These are phyloP conservation scores for Apis cerana DNA, from an alignment of 1,140 invertebrate species.

Conservation along the genomic window DNA sequence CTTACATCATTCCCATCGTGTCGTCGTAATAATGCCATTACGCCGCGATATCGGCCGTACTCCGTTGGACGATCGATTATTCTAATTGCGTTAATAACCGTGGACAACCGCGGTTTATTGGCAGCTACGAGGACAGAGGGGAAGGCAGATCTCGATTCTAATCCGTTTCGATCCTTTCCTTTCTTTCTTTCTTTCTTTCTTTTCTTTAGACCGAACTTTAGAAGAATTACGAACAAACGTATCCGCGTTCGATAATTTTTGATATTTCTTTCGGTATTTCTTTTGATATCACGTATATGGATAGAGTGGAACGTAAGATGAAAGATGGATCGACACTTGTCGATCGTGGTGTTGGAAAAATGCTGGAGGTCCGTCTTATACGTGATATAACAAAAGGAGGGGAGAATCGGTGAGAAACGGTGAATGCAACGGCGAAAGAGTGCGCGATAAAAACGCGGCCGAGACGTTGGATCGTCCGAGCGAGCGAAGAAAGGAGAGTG, in stretches of 20 bases:
- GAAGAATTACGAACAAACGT: neutral
- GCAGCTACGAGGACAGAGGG: slow-evolving; percentile 1
- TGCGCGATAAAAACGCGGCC: slow-evolving; percentile 1
- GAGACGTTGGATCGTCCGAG: neutral
- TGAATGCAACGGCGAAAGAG: too few species aligned
- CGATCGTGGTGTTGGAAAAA: too few species aligned
- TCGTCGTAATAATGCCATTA: slow-evolving; percentile 46
- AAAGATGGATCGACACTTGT: too few species aligned
- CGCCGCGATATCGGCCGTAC: neutral
- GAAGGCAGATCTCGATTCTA: neutral
- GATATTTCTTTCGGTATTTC: too few species aligned
- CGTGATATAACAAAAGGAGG: too few species aligned
- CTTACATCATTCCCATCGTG: slow-evolving; percentile 47
- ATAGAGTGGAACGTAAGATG: too few species aligned
- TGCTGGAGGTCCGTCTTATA: too few species aligned
- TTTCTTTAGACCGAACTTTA: too few species aligned
- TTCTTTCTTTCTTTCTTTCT: neutral
- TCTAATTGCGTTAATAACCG: slow-evolving; percentile 41
- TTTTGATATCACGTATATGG: too few species aligned
- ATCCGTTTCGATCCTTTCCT: neutral
- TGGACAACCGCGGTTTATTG: slow-evolving; percentile 26
- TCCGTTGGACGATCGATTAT: slow-evolving; percentile 29
- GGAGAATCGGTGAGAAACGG: neutral
- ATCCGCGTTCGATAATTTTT: too few species aligned
- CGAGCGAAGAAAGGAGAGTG: neutral